A percentile compares a stretch with the other conserved stretches of the same genome.
These are phyloP conservation scores for Thecocarcelia acutangulata DNA, from an alignment of 2,888 invertebrate genomes.

Conservation along the genomic window DNA sequence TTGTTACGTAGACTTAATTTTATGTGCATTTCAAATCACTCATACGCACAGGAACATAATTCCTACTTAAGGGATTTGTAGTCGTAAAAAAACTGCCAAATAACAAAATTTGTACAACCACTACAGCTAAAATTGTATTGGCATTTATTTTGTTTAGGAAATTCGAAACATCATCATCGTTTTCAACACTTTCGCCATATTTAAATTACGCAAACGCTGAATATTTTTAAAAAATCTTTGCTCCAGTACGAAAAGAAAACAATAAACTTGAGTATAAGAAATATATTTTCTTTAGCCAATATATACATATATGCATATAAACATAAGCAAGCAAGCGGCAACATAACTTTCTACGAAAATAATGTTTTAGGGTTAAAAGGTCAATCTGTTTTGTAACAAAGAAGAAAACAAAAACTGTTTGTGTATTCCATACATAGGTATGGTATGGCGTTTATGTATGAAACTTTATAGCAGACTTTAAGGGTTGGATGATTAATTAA, in stretches of 20 bases:
- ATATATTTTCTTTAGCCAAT: not conserved
- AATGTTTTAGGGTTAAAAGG: constrained; percentile 62
- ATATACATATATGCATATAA: no score
- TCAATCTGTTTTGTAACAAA: constrained; percentile 52
- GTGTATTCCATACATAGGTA: no score
- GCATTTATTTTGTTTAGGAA: not conserved
- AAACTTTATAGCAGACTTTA: constrained; percentile 33
- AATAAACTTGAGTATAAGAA: constrained; percentile 29
- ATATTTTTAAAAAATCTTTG: not conserved
- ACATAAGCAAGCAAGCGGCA: not conserved
- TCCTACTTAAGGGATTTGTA: not conserved
- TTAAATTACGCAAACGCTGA: constrained; percentile 13
- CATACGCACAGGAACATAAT: constrained; percentile 13
- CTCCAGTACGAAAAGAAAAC: not conserved
- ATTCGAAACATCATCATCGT: not conserved
- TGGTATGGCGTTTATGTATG: not conserved
- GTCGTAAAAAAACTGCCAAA: no score
- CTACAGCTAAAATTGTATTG: no score
- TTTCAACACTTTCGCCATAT: not conserved
- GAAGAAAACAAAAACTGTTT: not conserved
- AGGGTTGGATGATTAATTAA: constrained; percentile 9
- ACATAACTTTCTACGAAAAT: not conserved
- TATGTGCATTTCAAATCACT: constrained; percentile 8
- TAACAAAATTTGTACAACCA: no score
- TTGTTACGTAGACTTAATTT: constrained; percentile 18